Percentiles rank a stretch among this genome's conserved stretches.
phyloP scores from a whole-genome alignment of 2,888 invertebrate genomes.

The Dichetophora obliterata region DNA sequence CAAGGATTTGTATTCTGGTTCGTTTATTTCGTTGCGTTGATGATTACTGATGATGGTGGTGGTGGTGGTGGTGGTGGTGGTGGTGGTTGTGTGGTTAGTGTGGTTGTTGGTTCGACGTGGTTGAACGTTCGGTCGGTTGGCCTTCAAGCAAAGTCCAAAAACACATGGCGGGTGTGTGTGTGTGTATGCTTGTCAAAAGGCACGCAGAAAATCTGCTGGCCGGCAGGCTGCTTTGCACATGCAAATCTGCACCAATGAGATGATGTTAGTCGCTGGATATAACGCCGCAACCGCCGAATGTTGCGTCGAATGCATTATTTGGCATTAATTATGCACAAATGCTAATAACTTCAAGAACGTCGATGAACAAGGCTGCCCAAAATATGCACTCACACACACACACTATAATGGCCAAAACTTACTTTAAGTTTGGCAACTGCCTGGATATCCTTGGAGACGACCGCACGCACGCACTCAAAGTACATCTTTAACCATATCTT shows the following conservation, averaged over 20 bases:
- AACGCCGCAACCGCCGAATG: slow-evolving; percentile 11
- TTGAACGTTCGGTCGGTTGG: not conserved
- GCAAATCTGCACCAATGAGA: not conserved
- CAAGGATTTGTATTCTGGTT: slow-evolving; percentile 19
- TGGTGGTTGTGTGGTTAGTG: not conserved
- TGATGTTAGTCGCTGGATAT: not conserved
- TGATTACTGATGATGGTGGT: not conserved
- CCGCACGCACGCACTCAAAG: no score
- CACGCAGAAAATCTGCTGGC: not conserved
- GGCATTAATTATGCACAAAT: slow-evolving; percentile 38
- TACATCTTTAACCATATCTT: not conserved
- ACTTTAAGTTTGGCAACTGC: not conserved
- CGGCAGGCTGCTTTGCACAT: not conserved
- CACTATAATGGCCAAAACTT: not conserved
- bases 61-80: no score
- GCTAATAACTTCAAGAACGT: slow-evolving; percentile 27
- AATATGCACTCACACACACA: slow-evolving; percentile 16
- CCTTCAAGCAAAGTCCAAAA: not conserved
- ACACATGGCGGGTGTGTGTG: not conserved
- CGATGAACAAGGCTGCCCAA: not conserved
- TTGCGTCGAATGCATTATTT: slow-evolving; percentile 19
- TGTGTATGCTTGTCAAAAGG: not conserved
- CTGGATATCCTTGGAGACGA: not conserved
- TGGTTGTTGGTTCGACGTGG: not conserved
- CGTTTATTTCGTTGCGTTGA: slow-evolving; percentile 3